A percentile compares a stretch with the other conserved stretches of the same genome.
These are phyloP conservation scores for Nasonia oneida DNA, from an alignment of 2,888 invertebrate genomes.

Conservation along the genomic window DNA sequence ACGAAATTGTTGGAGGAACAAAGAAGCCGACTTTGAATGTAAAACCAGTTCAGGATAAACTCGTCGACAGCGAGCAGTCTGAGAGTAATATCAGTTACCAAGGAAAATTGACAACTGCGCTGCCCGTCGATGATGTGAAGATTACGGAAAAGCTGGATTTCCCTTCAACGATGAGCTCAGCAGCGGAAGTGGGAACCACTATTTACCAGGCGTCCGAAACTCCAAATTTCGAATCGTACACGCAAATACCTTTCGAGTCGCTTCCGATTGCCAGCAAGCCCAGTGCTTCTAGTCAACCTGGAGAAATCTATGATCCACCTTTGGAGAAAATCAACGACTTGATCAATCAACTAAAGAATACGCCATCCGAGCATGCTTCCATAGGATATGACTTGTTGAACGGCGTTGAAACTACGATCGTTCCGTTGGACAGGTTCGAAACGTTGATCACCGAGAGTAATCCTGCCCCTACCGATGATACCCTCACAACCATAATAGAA, in stretches of 20 bases:
- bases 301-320: constrained; percentile 47
- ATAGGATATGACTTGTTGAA: constrained; percentile 38
- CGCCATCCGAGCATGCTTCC: constrained; percentile 19
- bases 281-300: constrained; percentile 34
- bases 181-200: constrained; percentile 1
- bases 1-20: not conserved
- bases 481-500: constrained; percentile 35
- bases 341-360: constrained; percentile 54
- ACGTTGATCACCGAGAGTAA: constrained; percentile 40
- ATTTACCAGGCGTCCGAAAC: constrained; percentile 30
- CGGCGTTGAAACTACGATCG: constrained; percentile 50
- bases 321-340: constrained; percentile 59
- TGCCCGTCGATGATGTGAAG: not conserved
- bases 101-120: constrained; percentile 20
- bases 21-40: constrained; percentile 11
- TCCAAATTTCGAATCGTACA: constrained; percentile 41
- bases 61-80: not conserved
- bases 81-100: constrained; percentile 19
- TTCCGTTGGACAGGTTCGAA: constrained; percentile 52
- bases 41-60: constrained; percentile 20
- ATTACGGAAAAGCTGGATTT: not conserved
- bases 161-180: not conserved
- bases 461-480: constrained; percentile 4
- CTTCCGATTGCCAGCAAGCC: constrained; percentile 25
- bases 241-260: constrained; percentile 49